phyloP scores from a whole-genome alignment of 1,140 invertebrate genomes.

The Drosophila asahinai region DNA sequence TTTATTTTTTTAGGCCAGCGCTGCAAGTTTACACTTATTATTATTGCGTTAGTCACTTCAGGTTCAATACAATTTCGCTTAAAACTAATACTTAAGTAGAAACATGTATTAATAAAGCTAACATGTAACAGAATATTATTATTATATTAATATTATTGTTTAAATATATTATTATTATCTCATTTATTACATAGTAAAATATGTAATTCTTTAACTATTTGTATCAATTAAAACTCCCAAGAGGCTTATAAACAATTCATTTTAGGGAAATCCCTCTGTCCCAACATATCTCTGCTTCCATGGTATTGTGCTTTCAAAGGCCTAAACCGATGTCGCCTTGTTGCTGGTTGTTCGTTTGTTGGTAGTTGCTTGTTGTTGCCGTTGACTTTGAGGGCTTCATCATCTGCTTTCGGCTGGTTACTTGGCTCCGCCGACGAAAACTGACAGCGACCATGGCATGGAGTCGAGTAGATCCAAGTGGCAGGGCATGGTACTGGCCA shows the following conservation, averaged over 20 bases:
- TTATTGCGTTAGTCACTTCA: too few relatives aligned
- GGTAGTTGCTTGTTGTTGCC: conserved; percentile 39
- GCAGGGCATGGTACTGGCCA: conserved; percentile 2
- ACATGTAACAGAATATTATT: too few relatives aligned
- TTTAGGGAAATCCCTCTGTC: background rate
- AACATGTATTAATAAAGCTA: too few relatives aligned
- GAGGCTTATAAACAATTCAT: background rate
- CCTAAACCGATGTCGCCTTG: conserved; percentile 78
- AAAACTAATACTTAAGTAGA: too few relatives aligned
- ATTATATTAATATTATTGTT: too few relatives aligned
- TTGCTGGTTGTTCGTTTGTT: conserved; percentile 45
- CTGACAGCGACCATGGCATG: conserved; percentile 72
- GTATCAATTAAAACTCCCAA: too few relatives aligned
- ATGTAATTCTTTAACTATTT: too few relatives aligned
- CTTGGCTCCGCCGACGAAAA: conserved; percentile 71
- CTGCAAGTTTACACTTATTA: too few relatives aligned
- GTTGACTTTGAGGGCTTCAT: conserved; percentile 83
- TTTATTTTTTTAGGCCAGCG: too few relatives aligned
- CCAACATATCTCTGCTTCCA: conserved; percentile 45
- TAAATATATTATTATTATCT: too few relatives aligned
- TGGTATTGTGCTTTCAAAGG: conserved; percentile 73
- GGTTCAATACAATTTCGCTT: too few relatives aligned
- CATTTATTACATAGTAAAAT: background rate
- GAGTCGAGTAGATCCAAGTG: conserved; percentile 37
- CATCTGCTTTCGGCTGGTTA: conserved; percentile 80